phyloP scores from a whole-genome alignment of 64 coral and sea anemone genomes.

The Porites lutea region DNA sequence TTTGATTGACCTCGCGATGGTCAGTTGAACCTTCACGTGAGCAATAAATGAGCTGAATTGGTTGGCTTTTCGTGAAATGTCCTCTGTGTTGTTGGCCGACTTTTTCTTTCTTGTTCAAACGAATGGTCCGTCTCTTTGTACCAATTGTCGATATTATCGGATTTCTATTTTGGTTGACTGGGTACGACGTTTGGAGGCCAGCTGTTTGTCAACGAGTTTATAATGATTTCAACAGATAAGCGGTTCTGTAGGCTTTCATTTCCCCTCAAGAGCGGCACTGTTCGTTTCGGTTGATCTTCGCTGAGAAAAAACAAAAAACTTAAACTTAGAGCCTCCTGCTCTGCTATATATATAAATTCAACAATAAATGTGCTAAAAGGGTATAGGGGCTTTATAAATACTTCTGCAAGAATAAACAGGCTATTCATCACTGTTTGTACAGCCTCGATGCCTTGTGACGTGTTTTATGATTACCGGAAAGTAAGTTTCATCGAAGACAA shows the following conservation, averaged over 20 bases:
- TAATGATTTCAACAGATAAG: constrained; percentile 58
- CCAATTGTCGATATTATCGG: constrained; percentile 4
- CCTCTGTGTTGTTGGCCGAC: background rate
- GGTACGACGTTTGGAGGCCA: constrained; percentile 14
- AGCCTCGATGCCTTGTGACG: background rate
- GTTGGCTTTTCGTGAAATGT: background rate
- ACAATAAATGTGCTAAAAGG: background rate
- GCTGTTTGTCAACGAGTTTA: constrained; percentile 48
- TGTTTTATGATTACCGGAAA: constrained; percentile 31
- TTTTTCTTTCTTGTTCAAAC: constrained; percentile 34
- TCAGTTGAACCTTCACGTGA: background rate
- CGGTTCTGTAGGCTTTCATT: background rate
- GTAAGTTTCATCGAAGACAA: background rate
- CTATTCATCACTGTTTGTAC: background rate
- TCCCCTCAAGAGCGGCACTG: background rate
- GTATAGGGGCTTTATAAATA: background rate
- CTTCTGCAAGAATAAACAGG: background rate
- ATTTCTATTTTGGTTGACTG: background rate
- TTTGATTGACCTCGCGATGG: background rate
- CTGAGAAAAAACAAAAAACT: background rate
- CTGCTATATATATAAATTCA: constrained; percentile 7
- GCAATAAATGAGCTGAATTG: background rate
- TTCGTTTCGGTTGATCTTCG: background rate
- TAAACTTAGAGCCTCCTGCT: background rate
- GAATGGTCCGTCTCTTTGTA: constrained; percentile 18